A percentile compares a stretch with the other conserved stretches of the same genome.
Conservation (phyloP, 2,113 vertebrate genomes). For the Upupa epops region DNA sequence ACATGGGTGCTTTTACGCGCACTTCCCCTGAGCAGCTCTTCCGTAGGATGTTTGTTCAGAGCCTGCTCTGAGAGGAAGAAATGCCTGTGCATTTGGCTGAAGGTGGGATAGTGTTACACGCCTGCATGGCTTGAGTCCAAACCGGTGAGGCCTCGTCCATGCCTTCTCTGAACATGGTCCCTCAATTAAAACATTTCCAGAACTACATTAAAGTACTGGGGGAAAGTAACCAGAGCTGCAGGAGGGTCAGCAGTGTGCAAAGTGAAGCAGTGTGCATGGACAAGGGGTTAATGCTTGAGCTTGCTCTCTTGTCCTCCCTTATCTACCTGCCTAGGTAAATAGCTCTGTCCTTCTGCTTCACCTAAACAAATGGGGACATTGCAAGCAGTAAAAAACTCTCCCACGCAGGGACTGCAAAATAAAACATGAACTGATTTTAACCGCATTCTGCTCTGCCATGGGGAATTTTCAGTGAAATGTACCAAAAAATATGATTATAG, state of each 20-base stretch:
- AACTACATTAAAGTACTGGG: neutral
- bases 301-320: neutral
- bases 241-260: neutral
- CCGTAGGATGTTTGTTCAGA: neutral
- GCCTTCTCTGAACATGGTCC: neutral
- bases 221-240: neutral
- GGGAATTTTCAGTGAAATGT: neutral
- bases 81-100: neutral
- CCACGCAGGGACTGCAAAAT: neutral
- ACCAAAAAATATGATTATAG: neutral
- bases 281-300: neutral
- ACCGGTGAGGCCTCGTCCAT: neutral
- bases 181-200: neutral
- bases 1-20: neutral
- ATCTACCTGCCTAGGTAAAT: neutral
- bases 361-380: neutral
- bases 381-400: neutral
- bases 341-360: neutral
- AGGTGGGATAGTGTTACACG: neutral
- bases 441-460: neutral
- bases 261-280: fast-evolving
- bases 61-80: neutral
- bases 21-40: neutral
- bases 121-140: neutral
- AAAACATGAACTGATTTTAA: slow-evolving; percentile 9